Evolutionary conservation across 2,113 vertebrate genomes (phyloP).

Genomic region (Phodopus roborovskii): DNA sequence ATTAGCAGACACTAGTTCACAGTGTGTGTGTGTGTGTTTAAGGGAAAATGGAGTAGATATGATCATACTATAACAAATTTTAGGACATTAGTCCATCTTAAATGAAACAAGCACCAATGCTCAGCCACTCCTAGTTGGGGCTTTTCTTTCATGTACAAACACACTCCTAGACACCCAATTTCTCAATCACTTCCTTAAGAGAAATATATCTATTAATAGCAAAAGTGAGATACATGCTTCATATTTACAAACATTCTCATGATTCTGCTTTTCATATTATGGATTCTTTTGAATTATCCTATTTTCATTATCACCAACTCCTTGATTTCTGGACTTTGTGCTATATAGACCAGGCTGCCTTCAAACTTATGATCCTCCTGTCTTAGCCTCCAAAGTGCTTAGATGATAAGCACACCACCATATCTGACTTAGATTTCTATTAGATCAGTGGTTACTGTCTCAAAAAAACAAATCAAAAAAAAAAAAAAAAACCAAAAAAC

Average conservation of each 20-base stretch:
- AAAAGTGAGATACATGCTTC: conserved; percentile 5
- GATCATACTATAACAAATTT: background rate
- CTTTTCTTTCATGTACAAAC: background rate
- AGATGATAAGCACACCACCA: background rate
- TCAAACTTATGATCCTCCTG: background rate
- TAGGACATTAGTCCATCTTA: background rate
- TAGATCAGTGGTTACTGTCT: background rate
- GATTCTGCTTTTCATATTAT: background rate
- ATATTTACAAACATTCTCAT: background rate
- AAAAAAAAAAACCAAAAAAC: too few species aligned
- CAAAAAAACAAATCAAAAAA: too few species aligned
- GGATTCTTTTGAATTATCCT: background rate
- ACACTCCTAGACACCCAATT: background rate
- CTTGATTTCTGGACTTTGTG: too few species aligned
- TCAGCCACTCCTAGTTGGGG: background rate
- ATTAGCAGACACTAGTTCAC: background rate
- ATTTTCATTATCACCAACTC: background rate
- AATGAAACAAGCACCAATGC: background rate
- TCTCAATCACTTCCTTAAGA: conserved; percentile 14
- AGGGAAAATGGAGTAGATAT: too few species aligned
- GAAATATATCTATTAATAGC: background rate
- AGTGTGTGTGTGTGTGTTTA: background rate
- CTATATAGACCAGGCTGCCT: background rate
- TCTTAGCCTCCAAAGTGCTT: background rate
- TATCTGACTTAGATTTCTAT: background rate